Base-by-base conservation (phyloP, 2,113 vertebrate genomes). In the Microtus richardsoni region DNA sequence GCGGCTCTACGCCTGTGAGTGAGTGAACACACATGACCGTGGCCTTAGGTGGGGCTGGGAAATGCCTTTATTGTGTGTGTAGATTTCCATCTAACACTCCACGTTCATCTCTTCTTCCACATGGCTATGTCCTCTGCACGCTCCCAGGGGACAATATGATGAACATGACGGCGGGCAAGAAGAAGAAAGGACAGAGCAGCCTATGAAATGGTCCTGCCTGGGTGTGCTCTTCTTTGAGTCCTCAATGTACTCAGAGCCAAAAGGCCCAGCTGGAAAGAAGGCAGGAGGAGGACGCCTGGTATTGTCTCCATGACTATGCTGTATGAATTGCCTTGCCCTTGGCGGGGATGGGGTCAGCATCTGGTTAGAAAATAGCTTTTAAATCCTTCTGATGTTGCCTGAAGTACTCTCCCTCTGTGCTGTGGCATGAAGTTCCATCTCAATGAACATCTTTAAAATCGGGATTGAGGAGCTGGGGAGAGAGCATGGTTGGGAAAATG, bases 1-100 rank as follows among this genome's bases (percentile, higher is more conserved):
- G 0, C 74, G 10, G 91, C 70, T 77, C 89, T 79, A 91, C 41
- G 91, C n/a, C 17, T 13, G 39, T 68, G 19, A 96, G 41, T 68
- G 24, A 96, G 54, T 9, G 93, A 97, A 92, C 1, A 14, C 21
- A 0, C 62, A 36, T 88, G 94, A 90, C 82, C 83, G 3, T 79
- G 91, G 54, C 73, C 28, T 90, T 85, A 94, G 91, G 90, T 97
- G 87, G 91, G 71, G 71, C 88, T 60, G 26, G 66, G 80, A 93
- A 94, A 80, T 70, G 91, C 85, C 47, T 96, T 92, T 68, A 92
- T 92, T 84, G 88, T 88, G 62, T n/a, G 30, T 89, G 92, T 24
- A 24, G 79, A 90, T 83, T 94, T 89, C 74, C 90, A 96, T 86
- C 78, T 91, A 89, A 39, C 62, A 86, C 64, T 92, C 78, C 77